Base-by-base conservation (phyloP, 2,797 vertebrate genomes). In the Amphiprion clarkii region DNA sequence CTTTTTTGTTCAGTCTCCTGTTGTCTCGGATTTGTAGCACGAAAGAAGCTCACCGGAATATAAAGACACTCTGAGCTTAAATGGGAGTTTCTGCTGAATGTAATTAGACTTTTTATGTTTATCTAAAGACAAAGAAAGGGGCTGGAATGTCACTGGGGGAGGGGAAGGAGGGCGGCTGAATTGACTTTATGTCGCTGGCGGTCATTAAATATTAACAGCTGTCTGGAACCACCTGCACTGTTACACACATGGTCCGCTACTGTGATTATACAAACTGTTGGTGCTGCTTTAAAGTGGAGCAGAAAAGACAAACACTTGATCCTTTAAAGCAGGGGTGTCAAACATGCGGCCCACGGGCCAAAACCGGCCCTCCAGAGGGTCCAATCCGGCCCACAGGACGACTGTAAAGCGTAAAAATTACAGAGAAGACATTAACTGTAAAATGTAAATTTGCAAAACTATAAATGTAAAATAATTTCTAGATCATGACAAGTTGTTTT, bases 121-220 rank as follows among this genome's bases (percentile, higher is more conserved):
- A n/a, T 60, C 25, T 1, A n/a, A 31, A 42, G 19, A 23, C 42
- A 27, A 25, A 3, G 23, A 31, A 27, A 11, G 12, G 3, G n/a
- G 59, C 44, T 72, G 14, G 0, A 1, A 59, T 62, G 42, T 69
- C 55, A 39, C 19, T 4, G 70, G 54, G 64, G 68, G 61, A 48
- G n/a, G 66, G 56, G 36, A 2, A 46, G 10, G 36, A 2, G 52
- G 10, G 40, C 63, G 14, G 36, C 31, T 62, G 23, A 19, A 4
- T 63, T 64, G 31, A 57, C 57, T 74, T 66, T 14, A 13, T 29
- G 64, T 72, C 49, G 27, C 1, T 55, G 58, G 13, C 52, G 36
- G 19, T 59, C 57, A 70, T 71, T 67, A 70, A 82, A 76, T 29
- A 63, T 46, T 5, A 64, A 1, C 67, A 82, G 79, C 73, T 83